Evolutionary conservation across 2,113 vertebrate species (phyloP).

Genomic region (Silurus asotus): DNA sequence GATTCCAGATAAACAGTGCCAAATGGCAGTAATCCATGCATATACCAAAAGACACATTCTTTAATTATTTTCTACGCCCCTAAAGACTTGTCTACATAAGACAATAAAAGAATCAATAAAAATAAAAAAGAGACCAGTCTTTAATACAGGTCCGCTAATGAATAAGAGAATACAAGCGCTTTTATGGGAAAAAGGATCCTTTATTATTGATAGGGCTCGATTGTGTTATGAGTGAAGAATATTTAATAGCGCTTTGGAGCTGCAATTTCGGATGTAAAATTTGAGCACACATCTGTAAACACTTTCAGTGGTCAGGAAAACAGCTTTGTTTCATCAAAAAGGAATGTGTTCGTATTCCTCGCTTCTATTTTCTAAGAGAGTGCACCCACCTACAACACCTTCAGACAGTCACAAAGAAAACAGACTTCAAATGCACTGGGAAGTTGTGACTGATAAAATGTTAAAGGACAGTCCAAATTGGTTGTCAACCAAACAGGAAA

Average conservation of each 20-base stretch:
- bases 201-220: slow-evolving; percentile 15
- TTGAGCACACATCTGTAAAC: slow-evolving; percentile 62
- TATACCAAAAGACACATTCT: slow-evolving; percentile 40
- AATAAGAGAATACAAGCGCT: neutral
- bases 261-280: slow-evolving; percentile 51
- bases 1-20: slow-evolving; percentile 30
- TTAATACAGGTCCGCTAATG: slow-evolving; percentile 5
- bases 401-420: slow-evolving; percentile 11
- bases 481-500: neutral
- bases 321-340: slow-evolving; percentile 58
- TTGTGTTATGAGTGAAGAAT: slow-evolving; percentile 36
- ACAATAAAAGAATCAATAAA: slow-evolving; percentile 4
- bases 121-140: neutral
- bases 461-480: neutral
- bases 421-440: neutral
- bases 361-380: slow-evolving; percentile 16
- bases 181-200: slow-evolving; percentile 22
- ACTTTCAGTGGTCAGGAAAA: slow-evolving; percentile 55
- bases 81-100: slow-evolving; percentile 13
- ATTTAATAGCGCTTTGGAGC: slow-evolving; percentile 41
- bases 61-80: slow-evolving; percentile 42
- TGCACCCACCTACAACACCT: slow-evolving; percentile 44
- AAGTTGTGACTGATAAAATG: neutral
- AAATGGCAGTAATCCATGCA: slow-evolving; percentile 43
- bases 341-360: slow-evolving; percentile 53